Percentiles rank a stretch among this genome's conserved stretches.
Evolutionary conservation across 1,140 invertebrate genomes (phyloP).

Genomic region (Rhopalosiphum maidis): DNA sequence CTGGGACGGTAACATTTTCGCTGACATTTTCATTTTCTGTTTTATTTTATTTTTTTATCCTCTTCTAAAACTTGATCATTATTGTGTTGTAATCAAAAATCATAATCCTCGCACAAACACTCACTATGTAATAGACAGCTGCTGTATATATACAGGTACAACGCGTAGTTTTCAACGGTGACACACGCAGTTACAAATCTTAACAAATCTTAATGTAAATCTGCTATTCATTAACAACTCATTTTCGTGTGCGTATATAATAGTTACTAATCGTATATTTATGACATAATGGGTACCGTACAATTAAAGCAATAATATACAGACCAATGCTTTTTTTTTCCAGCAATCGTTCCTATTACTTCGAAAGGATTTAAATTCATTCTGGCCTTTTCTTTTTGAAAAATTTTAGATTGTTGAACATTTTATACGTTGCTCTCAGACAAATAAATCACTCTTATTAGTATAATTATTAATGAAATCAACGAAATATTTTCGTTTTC

Average conservation of each 20-base stretch:
- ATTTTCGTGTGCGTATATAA: not conserved
- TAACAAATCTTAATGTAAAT: not conserved
- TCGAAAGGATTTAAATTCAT: not conserved
- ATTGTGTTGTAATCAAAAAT: constrained; percentile 1
- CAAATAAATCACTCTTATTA: not conserved
- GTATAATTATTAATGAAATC: not conserved
- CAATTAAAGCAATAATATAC: not conserved
- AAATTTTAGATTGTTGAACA: not conserved
- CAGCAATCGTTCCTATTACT: not conserved
- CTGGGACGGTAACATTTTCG: not conserved
- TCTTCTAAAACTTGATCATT: not conserved
- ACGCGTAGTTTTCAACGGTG: not conserved
- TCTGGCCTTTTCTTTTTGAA: not conserved
- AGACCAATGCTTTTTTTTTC: not conserved
- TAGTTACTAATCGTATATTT: not conserved
- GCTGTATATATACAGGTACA: not conserved
- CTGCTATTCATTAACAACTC: not conserved
- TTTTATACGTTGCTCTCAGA: not conserved
- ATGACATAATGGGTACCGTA: not conserved
- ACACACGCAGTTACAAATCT: not conserved
- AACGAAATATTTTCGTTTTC: not conserved
- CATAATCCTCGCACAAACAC: not conserved
- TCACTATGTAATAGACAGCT: not conserved
- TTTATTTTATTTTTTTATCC: constrained; percentile 6
- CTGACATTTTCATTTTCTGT: not conserved